Evolutionary conservation across 1,140 invertebrate species (phyloP).

Genomic region (Tenebrio molitor): DNA sequence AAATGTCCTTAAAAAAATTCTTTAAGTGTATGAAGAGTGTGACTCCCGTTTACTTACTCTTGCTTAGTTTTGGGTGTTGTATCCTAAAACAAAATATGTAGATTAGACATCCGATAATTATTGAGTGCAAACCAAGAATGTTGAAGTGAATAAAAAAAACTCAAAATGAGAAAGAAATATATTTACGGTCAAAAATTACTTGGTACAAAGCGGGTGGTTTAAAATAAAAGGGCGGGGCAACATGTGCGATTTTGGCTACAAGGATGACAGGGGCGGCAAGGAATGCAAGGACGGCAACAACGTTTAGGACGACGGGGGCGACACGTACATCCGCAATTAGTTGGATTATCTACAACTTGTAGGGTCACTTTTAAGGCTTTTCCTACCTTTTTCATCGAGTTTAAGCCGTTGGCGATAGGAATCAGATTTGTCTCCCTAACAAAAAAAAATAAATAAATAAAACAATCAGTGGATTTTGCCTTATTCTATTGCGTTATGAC

Average conservation of each 20-base stretch:
- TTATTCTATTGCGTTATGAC: too few relatives aligned
- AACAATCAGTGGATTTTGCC: too few relatives aligned
- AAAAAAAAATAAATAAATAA: too few relatives aligned
- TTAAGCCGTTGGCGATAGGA: background rate
- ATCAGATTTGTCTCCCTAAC: background rate
- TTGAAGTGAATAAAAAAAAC: background rate
- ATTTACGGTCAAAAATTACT: background rate
- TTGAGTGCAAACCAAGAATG: too few relatives aligned
- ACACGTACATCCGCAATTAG: slow-evolving; percentile 5
- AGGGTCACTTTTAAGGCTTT: slow-evolving; percentile 11
- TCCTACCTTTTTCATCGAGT: slow-evolving; percentile 28
- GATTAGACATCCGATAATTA: too few relatives aligned
- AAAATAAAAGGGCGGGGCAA: slow-evolving; percentile 2
- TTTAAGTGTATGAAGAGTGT: too few relatives aligned
- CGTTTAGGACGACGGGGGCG: background rate
- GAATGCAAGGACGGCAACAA: background rate
- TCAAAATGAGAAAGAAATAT: slow-evolving; percentile 6
- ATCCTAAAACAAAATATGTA: slow-evolving; percentile 1
- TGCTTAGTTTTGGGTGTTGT: background rate
- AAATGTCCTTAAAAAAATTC: slow-evolving; percentile 1
- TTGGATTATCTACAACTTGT: slow-evolving; percentile 14
- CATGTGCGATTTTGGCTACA: too few relatives aligned
- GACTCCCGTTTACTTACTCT: slow-evolving; percentile 10
- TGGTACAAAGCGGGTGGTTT: too few relatives aligned
- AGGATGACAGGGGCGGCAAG: background rate